These are phyloP conservation scores for Athene cunicularia DNA, from an alignment of 2,113 vertebrate genomes.

Conservation along the genomic window DNA sequence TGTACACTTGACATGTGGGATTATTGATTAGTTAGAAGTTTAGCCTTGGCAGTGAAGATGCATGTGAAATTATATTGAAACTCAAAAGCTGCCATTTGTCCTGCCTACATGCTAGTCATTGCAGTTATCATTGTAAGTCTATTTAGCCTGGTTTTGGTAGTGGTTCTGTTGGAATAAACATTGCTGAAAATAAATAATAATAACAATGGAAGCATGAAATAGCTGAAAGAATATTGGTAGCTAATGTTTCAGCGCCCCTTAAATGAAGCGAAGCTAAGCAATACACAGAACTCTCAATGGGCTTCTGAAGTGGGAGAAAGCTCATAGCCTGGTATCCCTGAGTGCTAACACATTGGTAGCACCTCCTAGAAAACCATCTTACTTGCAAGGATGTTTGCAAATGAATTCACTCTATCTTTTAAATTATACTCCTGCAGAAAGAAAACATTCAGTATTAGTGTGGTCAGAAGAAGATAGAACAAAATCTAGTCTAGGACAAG, in stretches of 20 bases:
- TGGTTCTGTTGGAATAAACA: slow-evolving; percentile 24
- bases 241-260: not conserved
- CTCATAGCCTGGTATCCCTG: not conserved
- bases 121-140: not conserved
- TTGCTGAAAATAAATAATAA: not conserved
- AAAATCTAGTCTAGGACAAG: not conserved
- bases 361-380: not conserved
- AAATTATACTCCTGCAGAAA: not conserved
- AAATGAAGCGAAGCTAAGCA: not conserved
- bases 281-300: not conserved
- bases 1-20: slow-evolving; percentile 30
- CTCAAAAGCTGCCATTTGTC: slow-evolving; percentile 43
- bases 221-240: slow-evolving; percentile 14
- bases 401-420: not conserved
- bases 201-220: not conserved
- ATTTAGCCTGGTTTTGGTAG: not conserved
- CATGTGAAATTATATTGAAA: slow-evolving; percentile 59
- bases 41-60: slow-evolving; percentile 50
- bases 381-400: not conserved
- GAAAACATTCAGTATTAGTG: not conserved
- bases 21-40: slow-evolving; percentile 67
- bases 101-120: slow-evolving; percentile 6
- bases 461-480: not conserved
- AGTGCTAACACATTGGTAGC: not conserved
- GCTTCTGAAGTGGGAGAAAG: not conserved